Conservation (phyloP, 2,113 vertebrate genomes). For the Cryptotis parvus region DNA sequence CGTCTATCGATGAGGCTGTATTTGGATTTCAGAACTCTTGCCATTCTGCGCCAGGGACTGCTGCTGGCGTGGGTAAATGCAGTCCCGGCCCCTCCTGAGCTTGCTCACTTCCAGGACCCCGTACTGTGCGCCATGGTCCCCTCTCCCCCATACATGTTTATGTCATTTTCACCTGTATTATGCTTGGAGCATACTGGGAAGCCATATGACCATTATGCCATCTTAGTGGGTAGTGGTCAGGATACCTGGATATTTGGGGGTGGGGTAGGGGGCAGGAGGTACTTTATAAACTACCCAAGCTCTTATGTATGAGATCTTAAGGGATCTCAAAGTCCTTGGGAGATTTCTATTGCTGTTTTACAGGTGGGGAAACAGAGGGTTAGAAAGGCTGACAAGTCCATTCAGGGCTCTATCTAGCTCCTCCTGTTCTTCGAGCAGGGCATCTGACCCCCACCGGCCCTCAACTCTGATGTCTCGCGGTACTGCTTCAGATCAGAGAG, state of each 20-base stretch:
- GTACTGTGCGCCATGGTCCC: too few relatives aligned
- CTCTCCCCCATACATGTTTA: too few relatives aligned
- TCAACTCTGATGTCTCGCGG: neutral
- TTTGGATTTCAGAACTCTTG: constrained; percentile 63
- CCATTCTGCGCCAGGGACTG: constrained; percentile 53
- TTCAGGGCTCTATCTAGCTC: neutral
- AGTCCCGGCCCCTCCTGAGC: neutral
- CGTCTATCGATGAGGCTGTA: constrained; percentile 44
- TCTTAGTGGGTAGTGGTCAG: too few relatives aligned
- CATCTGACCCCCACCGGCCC: neutral
- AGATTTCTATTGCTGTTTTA: neutral
- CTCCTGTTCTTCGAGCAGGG: neutral
- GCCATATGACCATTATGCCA: too few relatives aligned
- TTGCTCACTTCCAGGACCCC: too few relatives aligned
- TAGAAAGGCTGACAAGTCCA: neutral
- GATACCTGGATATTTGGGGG: too few relatives aligned
- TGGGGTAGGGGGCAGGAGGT: too few relatives aligned
- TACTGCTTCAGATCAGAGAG: neutral
- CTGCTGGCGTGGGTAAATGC: too few relatives aligned
- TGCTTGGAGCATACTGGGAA: too few relatives aligned
- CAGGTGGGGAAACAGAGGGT: neutral
- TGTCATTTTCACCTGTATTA: too few relatives aligned
- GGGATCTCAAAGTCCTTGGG: neutral
- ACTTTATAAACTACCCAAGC: too few relatives aligned
- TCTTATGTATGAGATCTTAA: too few relatives aligned